Evolutionary conservation across 2,888 invertebrate genomes (phyloP).

Genomic region (Drosophila greeni): DNA sequence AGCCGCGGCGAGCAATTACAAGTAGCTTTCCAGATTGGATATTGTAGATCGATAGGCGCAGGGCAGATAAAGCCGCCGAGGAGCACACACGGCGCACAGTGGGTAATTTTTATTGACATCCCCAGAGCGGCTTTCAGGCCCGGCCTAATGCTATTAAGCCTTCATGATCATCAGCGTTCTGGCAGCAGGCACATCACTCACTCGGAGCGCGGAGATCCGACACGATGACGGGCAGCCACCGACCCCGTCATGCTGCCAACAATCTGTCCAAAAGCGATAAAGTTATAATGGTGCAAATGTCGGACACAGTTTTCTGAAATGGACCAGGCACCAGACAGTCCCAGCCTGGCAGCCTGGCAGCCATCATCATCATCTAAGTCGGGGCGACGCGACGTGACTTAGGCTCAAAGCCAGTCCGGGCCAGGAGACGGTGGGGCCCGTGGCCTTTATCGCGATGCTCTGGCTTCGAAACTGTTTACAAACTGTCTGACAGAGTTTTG

Average conservation of each 20-base stretch:
- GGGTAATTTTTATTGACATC: constrained; percentile 54
- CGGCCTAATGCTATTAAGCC: constrained; percentile 67
- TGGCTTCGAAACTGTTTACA: constrained; percentile 71
- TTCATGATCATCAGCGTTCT: constrained; percentile 62
- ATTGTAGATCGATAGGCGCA: constrained; percentile 57
- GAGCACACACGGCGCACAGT: constrained; percentile 20
- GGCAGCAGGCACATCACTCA: constrained; percentile 67
- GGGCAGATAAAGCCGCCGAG: constrained; percentile 26
- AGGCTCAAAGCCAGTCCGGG: constrained; percentile 26
- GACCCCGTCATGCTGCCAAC: constrained; percentile 63
- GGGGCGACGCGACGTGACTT: constrained; percentile 38
- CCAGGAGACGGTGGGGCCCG: constrained; percentile 19
- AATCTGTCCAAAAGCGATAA: constrained; percentile 75
- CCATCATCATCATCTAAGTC: constrained; percentile 44
- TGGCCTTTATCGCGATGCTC: constrained; percentile 40
- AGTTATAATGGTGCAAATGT: constrained; percentile 75
- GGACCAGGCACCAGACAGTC: constrained; percentile 29
- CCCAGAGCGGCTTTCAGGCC: constrained; percentile 17
- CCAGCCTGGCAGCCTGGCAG: not conserved
- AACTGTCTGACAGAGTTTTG: constrained; percentile 74
- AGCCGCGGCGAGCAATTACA: constrained; percentile 60
- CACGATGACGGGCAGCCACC: constrained; percentile 17
- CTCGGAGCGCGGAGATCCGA: constrained; percentile 25
- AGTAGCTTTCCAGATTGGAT: constrained; percentile 58
- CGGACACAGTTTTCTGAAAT: constrained; percentile 64